Evolutionary conservation across 2,888 invertebrate species (phyloP), one percentile per base, ranked within the genome.

Genomic region (Halictus quadricinctus): DNA sequence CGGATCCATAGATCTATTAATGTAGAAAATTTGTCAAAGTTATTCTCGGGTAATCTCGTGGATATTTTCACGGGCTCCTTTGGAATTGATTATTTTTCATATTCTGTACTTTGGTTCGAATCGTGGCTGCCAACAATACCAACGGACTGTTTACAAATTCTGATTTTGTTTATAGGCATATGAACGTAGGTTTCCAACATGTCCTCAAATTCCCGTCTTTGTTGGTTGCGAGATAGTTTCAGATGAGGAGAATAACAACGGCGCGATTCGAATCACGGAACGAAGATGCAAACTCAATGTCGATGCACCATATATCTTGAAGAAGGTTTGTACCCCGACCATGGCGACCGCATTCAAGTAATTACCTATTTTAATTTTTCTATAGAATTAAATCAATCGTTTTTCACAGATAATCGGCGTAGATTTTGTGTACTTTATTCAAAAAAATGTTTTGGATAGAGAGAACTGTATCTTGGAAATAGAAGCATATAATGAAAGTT

Each of bases 171-270:
- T 88, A 29, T 95, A 99, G 98, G 99, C 99, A 8, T 99, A 99
- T 95, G 98, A 99, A 95, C 96, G 97, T 92, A 96, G 99, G 89
- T 99, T 99, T 95, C 99, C 99, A 36, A 97, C 96, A 82, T 99
- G 99, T 94, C 97, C 98, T 46, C 98, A 98, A 96, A 99, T 99
- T 94, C 99, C 99, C 54, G 98, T 99, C 85, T 98, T 99, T 92
- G 95, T 98, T 64, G 98, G 98, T 76, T 98, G 98, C 94, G 97
- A 97, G 90, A 96, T 98, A 87, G 96, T 96, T 7, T 96, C 96
- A 75, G 98, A 99, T 93, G 96, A 96, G 93, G 96, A 97, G 93
- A 96, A 97, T 83, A 96, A 97, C 70, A 98, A 98, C 94, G 97
- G 97, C 88, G 96, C 98, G 0, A 95, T 97, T 89, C 96, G 97